Conservation (phyloP, 2,888 invertebrate species). For the Eudasyphora cyanicolor region DNA sequence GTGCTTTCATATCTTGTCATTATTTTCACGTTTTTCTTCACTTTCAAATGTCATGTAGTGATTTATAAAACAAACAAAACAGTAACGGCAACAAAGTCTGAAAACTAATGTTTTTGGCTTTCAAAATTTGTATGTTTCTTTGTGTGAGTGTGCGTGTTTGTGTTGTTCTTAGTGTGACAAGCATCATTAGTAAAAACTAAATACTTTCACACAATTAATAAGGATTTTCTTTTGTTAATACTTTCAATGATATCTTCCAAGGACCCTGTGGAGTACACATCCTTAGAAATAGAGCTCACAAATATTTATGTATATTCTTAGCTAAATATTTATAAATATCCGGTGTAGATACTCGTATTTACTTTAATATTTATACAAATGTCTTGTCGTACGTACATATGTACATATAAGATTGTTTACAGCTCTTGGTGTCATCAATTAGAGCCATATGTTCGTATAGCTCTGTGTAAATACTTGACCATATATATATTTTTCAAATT, state of each 20-base stretch:
- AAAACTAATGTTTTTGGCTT: conserved; percentile 39
- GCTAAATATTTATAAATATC: neutral
- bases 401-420: too few species aligned
- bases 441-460: neutral
- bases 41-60: conserved; percentile 49
- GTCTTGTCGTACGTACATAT: too few species aligned
- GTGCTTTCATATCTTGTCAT: neutral
- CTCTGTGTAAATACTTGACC: neutral
- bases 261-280: neutral
- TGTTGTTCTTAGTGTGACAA: neutral
- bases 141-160: neutral
- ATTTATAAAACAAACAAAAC: conserved; percentile 59
- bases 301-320: neutral
- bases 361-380: neutral
- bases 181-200: conserved; percentile 34
- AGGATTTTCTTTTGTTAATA: conserved; percentile 32
- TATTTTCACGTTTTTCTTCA: conserved; percentile 11
- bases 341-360: neutral
- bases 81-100: conserved; percentile 15
- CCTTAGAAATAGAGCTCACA: neutral
- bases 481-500: neutral
- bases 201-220: conserved; percentile 51
- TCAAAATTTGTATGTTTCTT: neutral
- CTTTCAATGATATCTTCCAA: neutral
- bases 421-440: too few species aligned